Conservation (phyloP, 2,113 vertebrate genomes). For the Columbina picui region DNA sequence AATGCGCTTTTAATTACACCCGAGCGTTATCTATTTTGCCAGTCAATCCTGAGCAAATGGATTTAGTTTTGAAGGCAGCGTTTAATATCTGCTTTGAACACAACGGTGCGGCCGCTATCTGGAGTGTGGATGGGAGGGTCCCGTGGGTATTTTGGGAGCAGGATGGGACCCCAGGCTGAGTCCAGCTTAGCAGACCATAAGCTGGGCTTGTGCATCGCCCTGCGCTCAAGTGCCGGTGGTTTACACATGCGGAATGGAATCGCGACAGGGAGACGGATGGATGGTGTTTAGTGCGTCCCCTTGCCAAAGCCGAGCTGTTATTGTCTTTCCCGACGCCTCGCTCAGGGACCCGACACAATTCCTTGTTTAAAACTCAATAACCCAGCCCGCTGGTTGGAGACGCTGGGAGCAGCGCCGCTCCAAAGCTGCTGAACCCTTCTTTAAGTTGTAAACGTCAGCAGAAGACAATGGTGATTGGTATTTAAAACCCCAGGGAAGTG, state of each 20-base stretch:
- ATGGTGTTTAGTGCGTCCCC: fast-evolving
- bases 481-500: neutral
- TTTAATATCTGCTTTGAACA: neutral
- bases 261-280: fast-evolving
- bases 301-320: neutral
- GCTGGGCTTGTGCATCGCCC: neutral
- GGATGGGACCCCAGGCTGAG: neutral
- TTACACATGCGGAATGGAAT: neutral
- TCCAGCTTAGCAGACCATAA: neutral
- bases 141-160: fast-evolving
- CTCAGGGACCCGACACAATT: neutral
- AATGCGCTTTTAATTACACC: neutral
- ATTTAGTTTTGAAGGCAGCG: neutral
- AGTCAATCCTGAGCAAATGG: neutral
- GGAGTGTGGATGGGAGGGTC: fast-evolving
- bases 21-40: neutral
- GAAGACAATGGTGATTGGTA: neutral
- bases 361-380: neutral
- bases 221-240: fast-evolving
- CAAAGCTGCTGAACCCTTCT: neutral
- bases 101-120: fast-evolving
- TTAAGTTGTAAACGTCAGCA: neutral
- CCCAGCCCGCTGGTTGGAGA: neutral
- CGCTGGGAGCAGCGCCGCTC: neutral
- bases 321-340: neutral